These are phyloP conservation scores for Drosophila punjabiensis DNA, from an alignment of 1,140 invertebrate species.

Conservation along the genomic window DNA sequence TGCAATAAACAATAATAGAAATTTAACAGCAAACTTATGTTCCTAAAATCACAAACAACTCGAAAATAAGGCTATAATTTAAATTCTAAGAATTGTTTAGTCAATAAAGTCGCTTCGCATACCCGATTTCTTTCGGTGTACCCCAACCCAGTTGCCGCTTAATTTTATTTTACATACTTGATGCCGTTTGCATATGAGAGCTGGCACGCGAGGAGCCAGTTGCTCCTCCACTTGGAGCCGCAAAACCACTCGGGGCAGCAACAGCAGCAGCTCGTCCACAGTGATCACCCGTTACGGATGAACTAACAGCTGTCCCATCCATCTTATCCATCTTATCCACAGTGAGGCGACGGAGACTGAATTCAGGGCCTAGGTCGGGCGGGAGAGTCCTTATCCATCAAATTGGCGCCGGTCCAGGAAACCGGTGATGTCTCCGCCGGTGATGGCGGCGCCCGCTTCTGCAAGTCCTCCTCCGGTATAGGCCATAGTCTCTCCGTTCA, in stretches of 20 bases:
- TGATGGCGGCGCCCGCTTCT: not conserved
- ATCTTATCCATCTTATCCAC: not conserved
- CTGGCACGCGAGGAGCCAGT: constrained; percentile 47
- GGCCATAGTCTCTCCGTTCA: not conserved
- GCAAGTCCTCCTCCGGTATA: constrained; percentile 6
- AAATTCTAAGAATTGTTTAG: not conserved
- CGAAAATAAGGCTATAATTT: not conserved
- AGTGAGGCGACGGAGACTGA: not conserved
- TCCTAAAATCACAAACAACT: not conserved
- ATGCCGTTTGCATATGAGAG: constrained; percentile 63
- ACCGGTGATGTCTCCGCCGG: constrained; percentile 5
- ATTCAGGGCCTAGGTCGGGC: constrained; percentile 3
- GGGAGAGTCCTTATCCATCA: not conserved
- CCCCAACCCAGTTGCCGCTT: constrained; percentile 30
- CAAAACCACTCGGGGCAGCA: constrained; percentile 42
- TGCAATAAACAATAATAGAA: not conserved
- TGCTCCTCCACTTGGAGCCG: constrained; percentile 49
- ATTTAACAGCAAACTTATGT: not conserved
- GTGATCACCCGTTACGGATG: constrained; percentile 7
- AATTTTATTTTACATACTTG: constrained; percentile 61
- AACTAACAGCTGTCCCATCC: not conserved
- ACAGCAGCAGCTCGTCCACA: constrained; percentile 20
- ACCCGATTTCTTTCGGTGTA: not conserved
- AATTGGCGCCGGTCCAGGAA: constrained; percentile 18
- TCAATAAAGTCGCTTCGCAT: not conserved